A percentile compares a stretch with the other conserved stretches of the same genome.
Evolutionary conservation across 2,113 vertebrate species (phyloP).

Genomic region (Solea senegalensis): DNA sequence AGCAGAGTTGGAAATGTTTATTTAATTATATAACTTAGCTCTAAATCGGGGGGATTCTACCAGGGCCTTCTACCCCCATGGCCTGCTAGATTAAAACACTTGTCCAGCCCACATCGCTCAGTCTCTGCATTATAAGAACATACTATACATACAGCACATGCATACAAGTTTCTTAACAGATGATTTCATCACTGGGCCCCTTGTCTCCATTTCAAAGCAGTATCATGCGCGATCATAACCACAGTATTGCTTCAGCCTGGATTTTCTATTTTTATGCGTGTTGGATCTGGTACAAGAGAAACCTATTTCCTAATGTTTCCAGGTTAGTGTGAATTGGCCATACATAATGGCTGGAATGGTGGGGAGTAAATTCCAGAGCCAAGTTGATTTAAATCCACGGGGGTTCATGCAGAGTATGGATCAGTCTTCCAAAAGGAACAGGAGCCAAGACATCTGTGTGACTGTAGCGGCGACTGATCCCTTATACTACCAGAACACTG

Average conservation of each 20-base stretch:
- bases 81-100: slow-evolving; percentile 59
- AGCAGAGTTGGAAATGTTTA: slow-evolving; percentile 71
- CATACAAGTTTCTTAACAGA: slow-evolving; percentile 42
- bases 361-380: slow-evolving; percentile 67
- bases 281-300: slow-evolving; percentile 64
- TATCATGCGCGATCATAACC: slow-evolving; percentile 45
- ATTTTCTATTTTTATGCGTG: slow-evolving; percentile 67
- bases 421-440: slow-evolving; percentile 71
- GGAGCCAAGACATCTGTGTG: slow-evolving; percentile 83
- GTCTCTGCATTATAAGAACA: slow-evolving; percentile 40
- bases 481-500: slow-evolving; percentile 51
- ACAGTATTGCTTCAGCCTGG: slow-evolving; percentile 49
- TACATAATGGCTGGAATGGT: slow-evolving; percentile 70
- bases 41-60: slow-evolving; percentile 53
- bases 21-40: slow-evolving; percentile 77
- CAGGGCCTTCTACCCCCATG: slow-evolving; percentile 56
- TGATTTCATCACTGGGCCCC: slow-evolving; percentile 48
- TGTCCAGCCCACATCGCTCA: slow-evolving; percentile 68
- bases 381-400: slow-evolving; percentile 76
- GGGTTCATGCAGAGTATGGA: slow-evolving; percentile 67
- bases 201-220: slow-evolving; percentile 29
- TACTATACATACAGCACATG: not conserved
- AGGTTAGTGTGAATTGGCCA: slow-evolving; percentile 64
- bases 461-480: slow-evolving; percentile 63
- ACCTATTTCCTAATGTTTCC: slow-evolving; percentile 68